phyloP scores from a whole-genome alignment of 2,113 vertebrate genomes.

The Oreochromis tanganicae region DNA sequence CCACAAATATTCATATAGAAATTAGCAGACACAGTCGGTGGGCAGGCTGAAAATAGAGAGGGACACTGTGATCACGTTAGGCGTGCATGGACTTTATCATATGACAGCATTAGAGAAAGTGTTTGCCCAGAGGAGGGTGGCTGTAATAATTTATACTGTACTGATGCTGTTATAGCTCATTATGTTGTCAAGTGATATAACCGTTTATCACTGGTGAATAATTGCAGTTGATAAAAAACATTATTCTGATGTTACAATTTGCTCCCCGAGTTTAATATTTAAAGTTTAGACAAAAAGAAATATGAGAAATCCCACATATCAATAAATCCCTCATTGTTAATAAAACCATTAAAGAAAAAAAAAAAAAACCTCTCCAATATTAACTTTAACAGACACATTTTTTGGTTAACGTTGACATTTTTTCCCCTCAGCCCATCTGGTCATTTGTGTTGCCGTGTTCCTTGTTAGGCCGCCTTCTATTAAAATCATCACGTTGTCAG shows the following conservation, averaged over 20 bases:
- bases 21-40: background rate
- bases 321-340: background rate
- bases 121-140: background rate
- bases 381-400: background rate
- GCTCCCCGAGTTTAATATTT: background rate
- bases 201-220: background rate
- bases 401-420: background rate
- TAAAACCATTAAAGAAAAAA: background rate
- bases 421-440: background rate
- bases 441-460: background rate
- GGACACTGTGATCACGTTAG: slow-evolving; percentile 10
- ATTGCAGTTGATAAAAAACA: background rate
- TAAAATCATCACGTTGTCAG: background rate
- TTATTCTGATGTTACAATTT: background rate
- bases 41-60: slow-evolving; percentile 32
- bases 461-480: background rate
- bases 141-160: background rate
- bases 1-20: background rate
- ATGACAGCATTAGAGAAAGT: background rate
- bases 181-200: background rate
- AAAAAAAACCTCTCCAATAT: background rate
- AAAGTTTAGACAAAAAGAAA: background rate
- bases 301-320: background rate
- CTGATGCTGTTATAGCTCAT: background rate
- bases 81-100: slow-evolving; percentile 4